phyloP scores from a whole-genome alignment of 1,140 invertebrate genomes.

The Lethocerus indicus region DNA sequence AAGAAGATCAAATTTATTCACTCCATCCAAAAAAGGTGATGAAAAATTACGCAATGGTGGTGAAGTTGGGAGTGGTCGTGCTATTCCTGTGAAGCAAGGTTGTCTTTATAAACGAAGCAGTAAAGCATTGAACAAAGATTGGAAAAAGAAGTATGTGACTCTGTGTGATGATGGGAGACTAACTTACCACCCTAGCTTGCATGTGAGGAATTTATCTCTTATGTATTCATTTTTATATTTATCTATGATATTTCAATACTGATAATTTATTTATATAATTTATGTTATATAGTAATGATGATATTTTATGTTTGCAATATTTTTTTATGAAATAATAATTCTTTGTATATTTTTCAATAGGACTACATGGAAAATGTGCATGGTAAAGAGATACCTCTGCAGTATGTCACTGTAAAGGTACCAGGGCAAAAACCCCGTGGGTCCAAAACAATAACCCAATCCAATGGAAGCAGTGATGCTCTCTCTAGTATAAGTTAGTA shows the following conservation, averaged over 20 bases:
- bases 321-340: neutral
- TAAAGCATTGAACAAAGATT: slow-evolving; percentile 90
- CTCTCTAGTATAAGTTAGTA: slow-evolving; percentile 26
- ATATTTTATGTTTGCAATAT: slow-evolving; percentile 6
- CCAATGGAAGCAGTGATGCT: slow-evolving; percentile 38
- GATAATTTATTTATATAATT: too few species aligned
- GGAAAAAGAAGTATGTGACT: slow-evolving; percentile 99
- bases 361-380: slow-evolving; percentile 97
- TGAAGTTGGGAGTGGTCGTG: slow-evolving; percentile 83
- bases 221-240: too few species aligned
- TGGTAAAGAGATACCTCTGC: slow-evolving; percentile 90
- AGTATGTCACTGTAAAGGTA: slow-evolving; percentile 94
- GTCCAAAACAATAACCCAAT: slow-evolving; percentile 58
- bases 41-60: slow-evolving; percentile 59
- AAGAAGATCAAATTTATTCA: slow-evolving; percentile 86
- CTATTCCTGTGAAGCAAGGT: slow-evolving; percentile 93
- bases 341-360: slow-evolving; percentile 26
- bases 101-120: slow-evolving; percentile 92
- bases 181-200: slow-evolving; percentile 89
- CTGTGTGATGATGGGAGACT: slow-evolving; percentile 83
- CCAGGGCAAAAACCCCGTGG: slow-evolving; percentile 85
- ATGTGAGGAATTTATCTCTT: slow-evolving; percentile 39
- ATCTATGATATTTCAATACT: too few species aligned
- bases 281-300: too few species aligned
- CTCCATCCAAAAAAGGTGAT: slow-evolving; percentile 76